Evolutionary conservation across 1,140 invertebrate genomes (phyloP).

Genomic region (Melipona quadrifasciata): DNA sequence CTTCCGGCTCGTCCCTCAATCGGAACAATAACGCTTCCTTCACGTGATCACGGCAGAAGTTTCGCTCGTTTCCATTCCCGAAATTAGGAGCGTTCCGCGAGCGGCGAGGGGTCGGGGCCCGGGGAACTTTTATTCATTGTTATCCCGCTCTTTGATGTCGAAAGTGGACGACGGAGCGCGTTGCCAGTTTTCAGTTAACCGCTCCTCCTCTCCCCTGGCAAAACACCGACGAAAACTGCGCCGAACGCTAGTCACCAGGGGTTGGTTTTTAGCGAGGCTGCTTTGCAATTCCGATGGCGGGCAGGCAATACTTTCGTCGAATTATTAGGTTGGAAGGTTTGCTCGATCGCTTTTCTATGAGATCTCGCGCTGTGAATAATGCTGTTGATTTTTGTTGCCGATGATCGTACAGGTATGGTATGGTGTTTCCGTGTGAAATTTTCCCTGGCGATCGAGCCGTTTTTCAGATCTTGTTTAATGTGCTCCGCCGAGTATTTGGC

Average conservation of each 20-base stretch:
- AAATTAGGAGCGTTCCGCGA: constrained; percentile 1
- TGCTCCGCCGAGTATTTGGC: background rate
- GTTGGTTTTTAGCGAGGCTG: constrained; percentile 17
- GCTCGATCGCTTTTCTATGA: background rate
- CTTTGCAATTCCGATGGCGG: constrained; percentile 36
- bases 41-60: constrained; percentile 19
- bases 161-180: constrained; percentile 23
- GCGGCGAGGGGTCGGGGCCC: no score
- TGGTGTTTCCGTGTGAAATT: background rate
- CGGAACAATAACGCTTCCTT: constrained; percentile 23
- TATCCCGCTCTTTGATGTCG: constrained; percentile 30
- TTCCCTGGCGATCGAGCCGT: background rate
- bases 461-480: background rate
- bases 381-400: background rate
- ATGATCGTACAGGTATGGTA: background rate
- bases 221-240: background rate
- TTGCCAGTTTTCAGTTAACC: constrained; percentile 37
- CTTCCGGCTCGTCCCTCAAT: background rate
- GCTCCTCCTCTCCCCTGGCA: background rate
- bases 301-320: constrained; percentile 18
- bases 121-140: constrained; percentile 42
- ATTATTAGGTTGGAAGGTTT: constrained; percentile 17
- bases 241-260: constrained; percentile 9
- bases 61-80: constrained; percentile 32
- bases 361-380: background rate